Conservation (phyloP, 2,797 vertebrate genomes). For the Anolis apletophallus region DNA sequence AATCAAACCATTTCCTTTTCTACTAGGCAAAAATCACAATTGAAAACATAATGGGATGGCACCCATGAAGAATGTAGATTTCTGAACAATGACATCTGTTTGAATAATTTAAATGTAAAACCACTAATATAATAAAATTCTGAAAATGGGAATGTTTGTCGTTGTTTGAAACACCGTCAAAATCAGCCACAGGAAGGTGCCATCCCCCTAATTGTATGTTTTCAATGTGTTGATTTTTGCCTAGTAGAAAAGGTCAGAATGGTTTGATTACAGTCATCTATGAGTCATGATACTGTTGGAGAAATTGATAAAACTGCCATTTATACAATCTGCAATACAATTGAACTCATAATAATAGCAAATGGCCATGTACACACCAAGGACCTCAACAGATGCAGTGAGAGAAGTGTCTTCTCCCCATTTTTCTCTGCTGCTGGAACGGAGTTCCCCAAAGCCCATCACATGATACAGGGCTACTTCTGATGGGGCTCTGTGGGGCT, state of each 20-base stretch:
- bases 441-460: too few species aligned
- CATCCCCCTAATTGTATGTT: neutral
- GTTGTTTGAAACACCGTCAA: neutral
- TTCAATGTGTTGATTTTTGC: neutral
- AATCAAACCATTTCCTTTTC: too few species aligned
- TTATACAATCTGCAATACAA: neutral
- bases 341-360: too few species aligned
- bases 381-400: too few species aligned
- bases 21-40: too few species aligned
- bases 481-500: too few species aligned
- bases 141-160: neutral
- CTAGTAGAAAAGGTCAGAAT: neutral
- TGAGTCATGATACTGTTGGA: neutral
- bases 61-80: neutral
- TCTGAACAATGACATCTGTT: neutral
- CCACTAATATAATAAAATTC: neutral
- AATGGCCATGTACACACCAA: too few species aligned
- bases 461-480: too few species aligned
- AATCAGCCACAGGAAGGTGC: neutral
- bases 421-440: too few species aligned
- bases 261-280: neutral
- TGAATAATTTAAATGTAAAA: slow-evolving; percentile 1
- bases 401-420: too few species aligned
- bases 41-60: too few species aligned
- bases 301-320: neutral